Conservation (phyloP, 1,140 invertebrate species). For the Cydia strobilella region DNA sequence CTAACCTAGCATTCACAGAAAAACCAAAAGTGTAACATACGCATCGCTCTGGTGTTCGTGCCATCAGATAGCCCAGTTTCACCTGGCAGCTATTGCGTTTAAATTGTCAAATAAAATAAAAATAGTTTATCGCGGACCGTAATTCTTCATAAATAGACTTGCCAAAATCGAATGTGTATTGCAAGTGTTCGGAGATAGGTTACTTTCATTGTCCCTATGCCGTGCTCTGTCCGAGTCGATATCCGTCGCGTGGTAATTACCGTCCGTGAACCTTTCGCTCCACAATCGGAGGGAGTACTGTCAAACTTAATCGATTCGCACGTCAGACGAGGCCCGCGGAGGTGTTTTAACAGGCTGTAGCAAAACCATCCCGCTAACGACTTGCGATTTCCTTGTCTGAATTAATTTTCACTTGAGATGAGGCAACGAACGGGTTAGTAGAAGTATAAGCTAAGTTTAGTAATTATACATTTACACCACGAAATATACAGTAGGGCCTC, state of each 20-base stretch:
- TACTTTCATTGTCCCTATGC: background rate
- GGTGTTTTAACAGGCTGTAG: slow-evolving; percentile 43
- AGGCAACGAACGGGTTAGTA: slow-evolving; percentile 37
- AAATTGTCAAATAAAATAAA: no score
- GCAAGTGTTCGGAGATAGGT: background rate
- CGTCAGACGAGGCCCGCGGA: slow-evolving; percentile 52
- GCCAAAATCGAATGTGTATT: background rate
- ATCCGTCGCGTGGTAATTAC: slow-evolving; percentile 64
- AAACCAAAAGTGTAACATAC: no score
- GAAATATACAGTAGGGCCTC: no score
- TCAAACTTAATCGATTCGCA: slow-evolving; percentile 72
- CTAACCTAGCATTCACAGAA: no score
- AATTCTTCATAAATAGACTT: background rate
- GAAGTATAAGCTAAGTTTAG: background rate
- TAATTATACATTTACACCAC: background rate
- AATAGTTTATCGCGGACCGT: no score
- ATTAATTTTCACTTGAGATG: slow-evolving; percentile 41
- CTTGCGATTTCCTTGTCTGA: slow-evolving; percentile 43
- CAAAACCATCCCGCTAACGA: slow-evolving; percentile 48
- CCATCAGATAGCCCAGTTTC: no score
- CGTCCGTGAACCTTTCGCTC: slow-evolving; percentile 50
- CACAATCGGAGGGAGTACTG: slow-evolving; percentile 61
- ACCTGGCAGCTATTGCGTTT: no score
- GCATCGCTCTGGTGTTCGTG: no score
- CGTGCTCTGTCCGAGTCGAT: slow-evolving; percentile 48